Percentiles rank a stretch among this genome's conserved stretches.
Conservation (phyloP, 2,888 invertebrate species). For the Merodon equestris region DNA sequence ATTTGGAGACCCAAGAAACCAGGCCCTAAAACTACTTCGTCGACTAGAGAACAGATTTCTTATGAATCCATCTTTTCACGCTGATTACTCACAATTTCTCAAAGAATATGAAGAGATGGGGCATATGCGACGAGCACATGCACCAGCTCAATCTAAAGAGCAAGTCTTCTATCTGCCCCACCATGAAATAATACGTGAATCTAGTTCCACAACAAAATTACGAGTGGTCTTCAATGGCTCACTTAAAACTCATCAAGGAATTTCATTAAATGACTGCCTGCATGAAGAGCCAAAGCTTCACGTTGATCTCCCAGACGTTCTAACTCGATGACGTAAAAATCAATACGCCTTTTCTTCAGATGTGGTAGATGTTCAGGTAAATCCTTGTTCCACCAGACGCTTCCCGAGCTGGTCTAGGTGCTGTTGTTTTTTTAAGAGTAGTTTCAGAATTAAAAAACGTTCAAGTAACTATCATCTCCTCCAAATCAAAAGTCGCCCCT, state of each 20-base stretch:
- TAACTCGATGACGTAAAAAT: no score
- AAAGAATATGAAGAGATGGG: neutral
- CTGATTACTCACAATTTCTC: neutral
- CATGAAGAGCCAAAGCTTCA: no score
- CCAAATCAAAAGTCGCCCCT: constrained; percentile 6
- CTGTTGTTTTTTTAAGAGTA: neutral
- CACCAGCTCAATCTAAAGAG: no score
- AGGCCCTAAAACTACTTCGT: no score
- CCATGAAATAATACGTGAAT: no score
- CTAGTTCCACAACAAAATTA: no score
- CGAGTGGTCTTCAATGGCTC: neutral
- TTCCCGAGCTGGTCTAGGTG: neutral
- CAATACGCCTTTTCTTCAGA: no score
- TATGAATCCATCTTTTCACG: neutral
- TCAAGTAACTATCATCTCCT: no score
- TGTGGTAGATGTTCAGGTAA: constrained; percentile 7
- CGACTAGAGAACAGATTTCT: neutral
- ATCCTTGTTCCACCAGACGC: constrained; percentile 9
- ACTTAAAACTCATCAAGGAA: no score
- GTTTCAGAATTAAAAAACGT: neutral
- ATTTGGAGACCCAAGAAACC: neutral
- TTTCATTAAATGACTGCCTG: no score
- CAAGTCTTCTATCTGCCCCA: no score
- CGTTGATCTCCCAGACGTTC: no score
- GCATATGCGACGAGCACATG: neutral